A percentile compares a stretch with the other conserved stretches of the same genome.
These are phyloP conservation scores for Mus spretus DNA, from an alignment of 2,797 vertebrate genomes.

Conservation along the genomic window DNA sequence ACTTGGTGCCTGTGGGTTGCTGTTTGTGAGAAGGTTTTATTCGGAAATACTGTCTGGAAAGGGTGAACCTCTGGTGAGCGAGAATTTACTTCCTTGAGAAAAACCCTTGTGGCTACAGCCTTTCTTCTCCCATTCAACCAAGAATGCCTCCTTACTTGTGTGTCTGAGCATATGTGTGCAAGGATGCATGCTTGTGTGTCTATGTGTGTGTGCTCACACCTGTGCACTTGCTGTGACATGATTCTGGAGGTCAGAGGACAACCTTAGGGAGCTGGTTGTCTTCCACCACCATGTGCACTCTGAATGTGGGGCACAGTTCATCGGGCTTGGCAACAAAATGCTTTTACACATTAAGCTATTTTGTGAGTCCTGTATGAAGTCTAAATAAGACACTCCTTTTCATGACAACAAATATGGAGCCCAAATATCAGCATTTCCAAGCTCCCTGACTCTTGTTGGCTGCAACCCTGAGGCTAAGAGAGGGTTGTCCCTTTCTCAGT, in stretches of 20 bases:
- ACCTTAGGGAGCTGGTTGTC: too few relatives aligned
- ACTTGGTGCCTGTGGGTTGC: not conserved
- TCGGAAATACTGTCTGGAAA: slow-evolving; percentile 19
- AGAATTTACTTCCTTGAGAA: not conserved
- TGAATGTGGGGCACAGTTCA: not conserved
- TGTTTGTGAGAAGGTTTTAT: not conserved
- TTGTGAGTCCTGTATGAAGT: not conserved
- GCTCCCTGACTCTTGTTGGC: not conserved
- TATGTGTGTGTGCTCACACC: not conserved
- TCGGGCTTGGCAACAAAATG: not conserved
- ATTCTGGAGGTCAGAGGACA: not conserved
- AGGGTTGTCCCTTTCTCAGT: not conserved
- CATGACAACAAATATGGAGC: not conserved
- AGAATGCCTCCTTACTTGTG: not conserved
- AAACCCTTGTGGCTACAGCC: not conserved
- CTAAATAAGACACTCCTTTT: not conserved
- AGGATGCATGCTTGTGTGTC: not conserved
- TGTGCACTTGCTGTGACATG: too few relatives aligned
- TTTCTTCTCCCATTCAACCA: slow-evolving; percentile 20
- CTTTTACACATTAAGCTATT: not conserved
- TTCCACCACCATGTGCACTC: not conserved
- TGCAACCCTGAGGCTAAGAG: not conserved
- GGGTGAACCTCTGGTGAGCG: not conserved
- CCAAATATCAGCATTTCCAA: not conserved
- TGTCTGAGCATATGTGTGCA: not conserved